Percentiles rank a stretch among this genome's conserved stretches.
Conservation (phyloP, 2,888 invertebrate species). For the Amblyjoppa proteus region DNA sequence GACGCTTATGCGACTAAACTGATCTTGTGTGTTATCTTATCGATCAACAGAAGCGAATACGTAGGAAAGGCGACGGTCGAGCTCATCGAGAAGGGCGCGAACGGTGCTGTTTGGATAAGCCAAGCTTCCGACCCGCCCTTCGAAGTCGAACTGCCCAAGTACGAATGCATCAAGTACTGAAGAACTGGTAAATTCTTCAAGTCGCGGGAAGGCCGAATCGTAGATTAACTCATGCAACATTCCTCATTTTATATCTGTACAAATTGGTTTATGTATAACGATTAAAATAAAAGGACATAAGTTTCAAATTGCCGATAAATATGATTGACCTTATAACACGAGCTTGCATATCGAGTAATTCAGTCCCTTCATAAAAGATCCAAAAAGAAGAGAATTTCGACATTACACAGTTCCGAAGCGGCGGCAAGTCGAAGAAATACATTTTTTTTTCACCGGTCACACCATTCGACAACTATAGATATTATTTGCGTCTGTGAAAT, state of each 20-base stretch:
- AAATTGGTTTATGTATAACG: too few species aligned
- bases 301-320: not conserved
- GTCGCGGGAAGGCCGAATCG: not conserved
- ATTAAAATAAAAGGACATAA: too few species aligned
- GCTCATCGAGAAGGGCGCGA: constrained; percentile 74
- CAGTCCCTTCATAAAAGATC: too few species aligned
- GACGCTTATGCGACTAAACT: not conserved
- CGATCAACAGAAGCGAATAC: constrained; percentile 73
- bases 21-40: constrained; percentile 13
- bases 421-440: too few species aligned
- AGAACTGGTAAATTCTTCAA: not conserved
- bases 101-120: constrained; percentile 75
- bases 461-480: too few species aligned
- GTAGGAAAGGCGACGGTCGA: constrained; percentile 76
- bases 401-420: too few species aligned
- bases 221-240: not conserved
- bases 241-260: not conserved
- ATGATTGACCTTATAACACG: not conserved
- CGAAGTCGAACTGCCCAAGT: constrained; percentile 68
- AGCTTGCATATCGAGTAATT: too few species aligned
- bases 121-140: constrained; percentile 75
- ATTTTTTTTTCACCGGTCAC: too few species aligned
- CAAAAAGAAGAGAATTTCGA: too few species aligned
- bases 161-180: constrained; percentile 22
- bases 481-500: too few species aligned